phyloP scores from a whole-genome alignment of 2,888 invertebrate species.

The Neria commutata region DNA sequence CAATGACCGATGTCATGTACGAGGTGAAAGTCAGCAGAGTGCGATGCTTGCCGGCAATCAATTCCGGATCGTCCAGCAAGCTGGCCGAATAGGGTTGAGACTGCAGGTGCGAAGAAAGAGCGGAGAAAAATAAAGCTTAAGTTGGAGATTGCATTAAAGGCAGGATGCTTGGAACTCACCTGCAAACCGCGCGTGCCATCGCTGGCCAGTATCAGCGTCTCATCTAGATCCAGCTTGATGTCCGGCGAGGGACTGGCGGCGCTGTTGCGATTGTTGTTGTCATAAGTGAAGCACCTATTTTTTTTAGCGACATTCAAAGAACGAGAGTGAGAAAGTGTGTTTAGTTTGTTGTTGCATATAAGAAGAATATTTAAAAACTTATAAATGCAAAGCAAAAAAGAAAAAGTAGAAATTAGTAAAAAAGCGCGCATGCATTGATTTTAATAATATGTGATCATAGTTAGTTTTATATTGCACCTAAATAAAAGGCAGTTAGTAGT shows the following conservation, averaged over 20 bases:
- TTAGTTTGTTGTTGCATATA: neutral
- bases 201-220: constrained; percentile 43
- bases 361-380: neutral
- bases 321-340: neutral
- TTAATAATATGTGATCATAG: neutral
- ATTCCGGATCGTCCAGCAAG: constrained; percentile 90
- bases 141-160: too few species aligned
- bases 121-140: constrained; percentile 1
- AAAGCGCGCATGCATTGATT: neutral
- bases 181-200: constrained; percentile 44
- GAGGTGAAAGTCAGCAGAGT: constrained; percentile 87
- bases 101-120: constrained; percentile 31
- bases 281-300: constrained; percentile 59
- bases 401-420: neutral
- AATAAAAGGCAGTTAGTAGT: neutral
- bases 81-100: constrained; percentile 77
- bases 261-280: constrained; percentile 55
- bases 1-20: constrained; percentile 94
- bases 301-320: neutral
- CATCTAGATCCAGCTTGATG: constrained; percentile 56
- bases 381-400: neutral
- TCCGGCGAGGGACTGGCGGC: constrained; percentile 59
- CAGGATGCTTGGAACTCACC: too few species aligned
- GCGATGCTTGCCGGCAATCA: constrained; percentile 87
- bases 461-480: neutral